Evolutionary conservation across 2,888 invertebrate genomes (phyloP).

Genomic region (Melitaea athalia): DNA sequence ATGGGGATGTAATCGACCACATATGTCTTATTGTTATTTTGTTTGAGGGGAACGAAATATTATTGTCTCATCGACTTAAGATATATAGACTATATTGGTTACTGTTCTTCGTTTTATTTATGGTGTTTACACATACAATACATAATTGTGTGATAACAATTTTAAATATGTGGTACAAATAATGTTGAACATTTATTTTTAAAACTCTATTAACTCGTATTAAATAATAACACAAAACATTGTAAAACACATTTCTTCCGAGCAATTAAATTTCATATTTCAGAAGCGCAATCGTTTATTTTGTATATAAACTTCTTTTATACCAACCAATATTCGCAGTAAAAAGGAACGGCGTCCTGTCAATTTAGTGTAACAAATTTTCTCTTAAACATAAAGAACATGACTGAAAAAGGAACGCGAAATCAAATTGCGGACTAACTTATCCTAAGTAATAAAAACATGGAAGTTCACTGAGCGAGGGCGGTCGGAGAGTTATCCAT

Average conservation of each 20-base stretch:
- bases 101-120: neutral
- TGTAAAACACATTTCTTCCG: neutral
- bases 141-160: too few relatives aligned
- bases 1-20: slow-evolving; percentile 68
- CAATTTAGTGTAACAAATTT: slow-evolving; percentile 23
- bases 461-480: slow-evolving; percentile 67
- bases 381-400: slow-evolving; percentile 28
- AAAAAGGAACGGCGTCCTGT: slow-evolving; percentile 12
- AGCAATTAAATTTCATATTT: neutral
- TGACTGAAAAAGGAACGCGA: slow-evolving; percentile 35
- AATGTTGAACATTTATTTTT: too few relatives aligned
- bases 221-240: too few relatives aligned
- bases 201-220: too few relatives aligned
- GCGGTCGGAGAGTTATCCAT: slow-evolving; percentile 73
- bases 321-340: slow-evolving; percentile 1
- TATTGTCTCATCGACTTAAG: slow-evolving; percentile 60
- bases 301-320: neutral
- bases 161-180: too few relatives aligned
- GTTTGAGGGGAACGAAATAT: slow-evolving; percentile 58
- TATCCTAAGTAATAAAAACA: slow-evolving; percentile 46
- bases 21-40: slow-evolving; percentile 69
- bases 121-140: neutral
- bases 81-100: neutral
- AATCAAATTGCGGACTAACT: slow-evolving; percentile 45
- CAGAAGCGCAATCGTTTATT: neutral